Base-by-base conservation (phyloP, 2,888 invertebrate genomes). In the Drosophila antonietae region DNA sequence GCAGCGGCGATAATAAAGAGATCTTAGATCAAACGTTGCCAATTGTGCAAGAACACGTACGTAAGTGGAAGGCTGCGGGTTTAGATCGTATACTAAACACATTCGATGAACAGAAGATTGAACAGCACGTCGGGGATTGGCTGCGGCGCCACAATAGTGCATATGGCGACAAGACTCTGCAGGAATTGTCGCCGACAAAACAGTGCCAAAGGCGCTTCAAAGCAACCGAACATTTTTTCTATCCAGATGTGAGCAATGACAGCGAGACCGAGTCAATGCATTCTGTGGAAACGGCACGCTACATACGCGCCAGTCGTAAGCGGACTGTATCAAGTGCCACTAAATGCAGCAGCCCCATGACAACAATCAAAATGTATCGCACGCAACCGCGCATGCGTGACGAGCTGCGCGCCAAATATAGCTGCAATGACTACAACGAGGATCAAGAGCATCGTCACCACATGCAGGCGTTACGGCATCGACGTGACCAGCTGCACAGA, bases 251-350 rank as follows among this genome's bases (percentile, higher is more conserved):
- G n/a, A 43, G 52, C n/a, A 62, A 59, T 10, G 53, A 62, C 3
- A 88, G 82, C 59, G 90, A 90, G 20, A 65, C 70, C 2, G 90
- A 89, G 31, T 92, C 93, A 0, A 52, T 92, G 61, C 91, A 91
- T 35, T 92, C 92, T 0, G 73, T 89, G 8, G 92, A 92, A 44
- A 91, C 91, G 0, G 92, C 91, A 0, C 88, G 88, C 7, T 92
- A 92, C 47, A 90, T 92, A 39, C 84, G 85, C 5, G 87, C 90
- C 28, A 90, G 88, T 60, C 85, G 86, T 35, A 87, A 83, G 5
- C 80, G 73, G 10, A 69, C 60, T 9, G 18, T 64, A 4, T 41
- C 51, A 10, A 14, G 64, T 6, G 23, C 59, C 3, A 52, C 20
- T 43, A 85, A 88, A 23, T 63, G 66, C 35, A 63, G 41, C 31